These are phyloP conservation scores for Ctenicera cuprea DNA, from an alignment of 2,888 invertebrate species.

Conservation along the genomic window DNA sequence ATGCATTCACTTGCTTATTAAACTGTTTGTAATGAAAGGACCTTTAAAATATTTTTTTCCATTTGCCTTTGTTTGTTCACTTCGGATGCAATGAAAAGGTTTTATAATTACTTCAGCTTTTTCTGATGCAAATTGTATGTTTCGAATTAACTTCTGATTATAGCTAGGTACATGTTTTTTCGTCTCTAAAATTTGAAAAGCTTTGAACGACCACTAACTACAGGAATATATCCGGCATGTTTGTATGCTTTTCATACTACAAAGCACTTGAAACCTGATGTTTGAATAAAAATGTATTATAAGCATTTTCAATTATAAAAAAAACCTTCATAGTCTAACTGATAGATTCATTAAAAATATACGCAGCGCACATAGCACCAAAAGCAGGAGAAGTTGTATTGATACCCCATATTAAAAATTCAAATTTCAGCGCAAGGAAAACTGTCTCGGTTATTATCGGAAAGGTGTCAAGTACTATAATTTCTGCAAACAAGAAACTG, in stretches of 20 bases:
- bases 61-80: neutral
- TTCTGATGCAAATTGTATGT: slow-evolving; percentile 30
- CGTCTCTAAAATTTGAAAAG: neutral
- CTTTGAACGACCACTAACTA: neutral
- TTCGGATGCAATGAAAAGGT: slow-evolving; percentile 20
- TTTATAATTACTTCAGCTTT: slow-evolving; percentile 24
- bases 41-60: slow-evolving; percentile 30
- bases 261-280: slow-evolving; percentile 3
- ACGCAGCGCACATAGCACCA: neutral
- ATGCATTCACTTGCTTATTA: slow-evolving; percentile 39
- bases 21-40: slow-evolving; percentile 40
- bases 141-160: slow-evolving; percentile 20
- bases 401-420: slow-evolving; percentile 8
- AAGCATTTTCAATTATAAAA: slow-evolving; percentile 13
- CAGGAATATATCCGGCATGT: neutral
- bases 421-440: neutral
- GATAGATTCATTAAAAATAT: neutral
- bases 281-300: neutral
- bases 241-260: neutral
- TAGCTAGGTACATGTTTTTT: neutral
- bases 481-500: slow-evolving; percentile 7
- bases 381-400: neutral
- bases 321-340: neutral
- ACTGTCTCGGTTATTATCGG: slow-evolving; percentile 1
- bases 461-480: slow-evolving; percentile 14